Evolutionary conservation across 2,113 vertebrate genomes (phyloP), one percentile per base, ranked within the genome.

Genomic region (Coreoperca whiteheadi): DNA sequence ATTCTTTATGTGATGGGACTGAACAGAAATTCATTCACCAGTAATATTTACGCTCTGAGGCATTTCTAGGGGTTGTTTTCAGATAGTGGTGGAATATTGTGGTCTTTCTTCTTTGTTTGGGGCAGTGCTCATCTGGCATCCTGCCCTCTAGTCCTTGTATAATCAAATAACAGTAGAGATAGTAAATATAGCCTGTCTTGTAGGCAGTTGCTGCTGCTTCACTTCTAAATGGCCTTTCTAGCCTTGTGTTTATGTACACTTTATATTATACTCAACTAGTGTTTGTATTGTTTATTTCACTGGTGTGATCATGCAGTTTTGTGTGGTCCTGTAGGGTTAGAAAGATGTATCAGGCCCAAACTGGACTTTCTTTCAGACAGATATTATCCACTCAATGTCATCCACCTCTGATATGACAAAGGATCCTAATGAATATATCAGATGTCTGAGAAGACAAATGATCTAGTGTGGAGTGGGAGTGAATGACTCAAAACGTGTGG

Each of bases 91-190:
- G 72, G 61, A 79, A 82, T 88, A 90, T 82, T 87, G 72, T 84
- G 39, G 37, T 86, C 39, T 83, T 90, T 82, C 73, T 82, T 87
- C 82, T 89, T 86, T 71, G 79, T 91, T 90, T 85, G 50, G 50
- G 65, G 48, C 41, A 0, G 32, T 69, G 41, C 63, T 85, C 51
- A 78, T 82, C 74, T 70, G 67, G 81, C 68, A 71, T 81, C 21
- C 57, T 73, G 82, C 79, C 81, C 70, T 54, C 71, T 61, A 60
- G 77, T 75, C 50, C 34, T 72, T 64, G 61, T 80, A 61, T 89
- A 87, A 92, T 86, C 75, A 81, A 83, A 91, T 93, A 71, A 83
- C 32, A 14, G 37, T 46, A n/a, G 60, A 2, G 1, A 39, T 65
- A 59, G 75, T 79, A 74, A 87, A 88, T 78, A 80, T 21, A 73